phyloP scores from a whole-genome alignment of 2,797 vertebrate genomes.

The Oreochromis mossambicus region DNA sequence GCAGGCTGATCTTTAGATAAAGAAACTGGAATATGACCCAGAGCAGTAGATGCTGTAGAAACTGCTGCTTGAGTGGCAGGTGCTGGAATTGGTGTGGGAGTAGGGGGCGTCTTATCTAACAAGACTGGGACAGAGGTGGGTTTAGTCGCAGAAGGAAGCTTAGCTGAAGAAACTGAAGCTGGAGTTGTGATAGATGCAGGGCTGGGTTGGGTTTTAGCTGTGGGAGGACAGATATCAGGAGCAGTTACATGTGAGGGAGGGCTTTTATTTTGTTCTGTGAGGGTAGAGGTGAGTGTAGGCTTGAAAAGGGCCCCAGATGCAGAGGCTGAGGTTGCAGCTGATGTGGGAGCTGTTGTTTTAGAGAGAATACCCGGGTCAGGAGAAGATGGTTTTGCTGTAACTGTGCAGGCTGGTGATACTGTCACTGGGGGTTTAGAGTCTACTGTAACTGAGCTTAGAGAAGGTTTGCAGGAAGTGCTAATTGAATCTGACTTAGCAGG shows the following conservation, averaged over 20 bases:
- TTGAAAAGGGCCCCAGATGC: slow-evolving; percentile 18
- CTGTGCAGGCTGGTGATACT: neutral
- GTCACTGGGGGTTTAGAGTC: slow-evolving; percentile 16
- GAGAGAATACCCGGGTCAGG: neutral
- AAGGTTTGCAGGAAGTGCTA: slow-evolving; percentile 19
- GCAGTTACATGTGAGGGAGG: neutral
- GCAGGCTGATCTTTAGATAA: neutral
- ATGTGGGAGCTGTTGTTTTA: slow-evolving; percentile 2
- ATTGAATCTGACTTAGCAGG: slow-evolving; percentile 35
- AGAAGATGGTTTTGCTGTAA: neutral
- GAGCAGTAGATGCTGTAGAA: neutral
- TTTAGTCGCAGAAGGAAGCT: slow-evolving; percentile 9
- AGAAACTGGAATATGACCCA: slow-evolving; percentile 8
- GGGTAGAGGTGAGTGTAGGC: neutral
- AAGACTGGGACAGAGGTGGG: neutral
- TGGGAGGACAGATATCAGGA: neutral
- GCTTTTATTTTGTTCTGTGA: slow-evolving; percentile 19
- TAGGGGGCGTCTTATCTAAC: slow-evolving; percentile 35
- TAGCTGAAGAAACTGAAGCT: slow-evolving; percentile 26
- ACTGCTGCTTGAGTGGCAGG: neutral
- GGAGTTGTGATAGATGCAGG: slow-evolving; percentile 11
- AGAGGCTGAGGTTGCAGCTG: slow-evolving; percentile 4
- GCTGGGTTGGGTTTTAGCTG: slow-evolving; percentile 24
- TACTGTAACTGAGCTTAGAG: slow-evolving; percentile 7
- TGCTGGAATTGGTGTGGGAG: neutral